phyloP scores from a whole-genome alignment of 2,797 vertebrate genomes.

The Luscinia megarhynchos region DNA sequence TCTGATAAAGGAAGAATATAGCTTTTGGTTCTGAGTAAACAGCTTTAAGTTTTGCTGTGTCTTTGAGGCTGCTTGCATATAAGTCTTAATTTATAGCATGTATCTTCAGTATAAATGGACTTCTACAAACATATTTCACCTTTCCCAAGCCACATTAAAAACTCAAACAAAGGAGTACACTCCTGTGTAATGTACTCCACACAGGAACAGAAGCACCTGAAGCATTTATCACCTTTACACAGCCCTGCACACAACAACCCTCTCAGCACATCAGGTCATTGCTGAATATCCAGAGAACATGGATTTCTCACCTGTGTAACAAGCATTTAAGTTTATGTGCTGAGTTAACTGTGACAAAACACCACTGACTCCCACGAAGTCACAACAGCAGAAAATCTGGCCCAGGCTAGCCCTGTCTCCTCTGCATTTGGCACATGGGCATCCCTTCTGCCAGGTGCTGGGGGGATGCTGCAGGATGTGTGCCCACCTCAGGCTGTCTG shows the following conservation, averaged over 20 bases:
- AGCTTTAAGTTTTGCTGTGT: background rate
- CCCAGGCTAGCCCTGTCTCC: background rate
- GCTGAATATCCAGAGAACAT: background rate
- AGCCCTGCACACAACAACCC: background rate
- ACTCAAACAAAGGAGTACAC: background rate
- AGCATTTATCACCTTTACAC: background rate
- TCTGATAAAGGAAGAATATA: background rate
- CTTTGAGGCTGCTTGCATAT: background rate
- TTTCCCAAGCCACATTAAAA: slow-evolving; percentile 28
- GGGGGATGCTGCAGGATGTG: background rate
- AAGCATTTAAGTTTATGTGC: background rate
- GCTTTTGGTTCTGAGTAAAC: background rate
- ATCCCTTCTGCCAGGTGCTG: background rate
- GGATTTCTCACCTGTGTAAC: background rate
- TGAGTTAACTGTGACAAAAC: background rate
- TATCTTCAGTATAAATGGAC: background rate
- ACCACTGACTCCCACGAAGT: background rate
- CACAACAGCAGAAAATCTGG: background rate
- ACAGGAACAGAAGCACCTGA: background rate
- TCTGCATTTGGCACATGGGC: background rate
- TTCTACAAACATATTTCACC: background rate
- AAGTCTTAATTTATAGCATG: background rate
- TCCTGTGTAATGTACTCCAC: background rate
- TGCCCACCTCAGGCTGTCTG: background rate
- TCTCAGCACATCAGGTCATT: background rate